These are phyloP conservation scores for Cephalopholis sonnerati DNA, from an alignment of 2,113 vertebrate species.

Conservation along the genomic window DNA sequence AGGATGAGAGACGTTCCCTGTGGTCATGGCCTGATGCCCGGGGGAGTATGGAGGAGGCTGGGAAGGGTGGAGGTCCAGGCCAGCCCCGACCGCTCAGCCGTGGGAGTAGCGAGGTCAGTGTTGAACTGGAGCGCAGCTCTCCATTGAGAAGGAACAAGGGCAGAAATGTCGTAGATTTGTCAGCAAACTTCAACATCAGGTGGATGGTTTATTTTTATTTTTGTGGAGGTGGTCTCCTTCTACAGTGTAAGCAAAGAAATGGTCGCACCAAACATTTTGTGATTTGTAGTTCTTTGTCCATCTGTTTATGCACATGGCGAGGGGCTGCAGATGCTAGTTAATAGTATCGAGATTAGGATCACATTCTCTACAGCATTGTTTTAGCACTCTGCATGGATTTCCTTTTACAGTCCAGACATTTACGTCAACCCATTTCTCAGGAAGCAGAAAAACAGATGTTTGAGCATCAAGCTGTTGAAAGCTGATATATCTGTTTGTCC, in stretches of 20 bases:
- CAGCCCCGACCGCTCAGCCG: constrained; percentile 55
- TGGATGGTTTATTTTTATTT: constrained; percentile 55
- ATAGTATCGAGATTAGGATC: background rate
- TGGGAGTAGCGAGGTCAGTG: constrained; percentile 66
- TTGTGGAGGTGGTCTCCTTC: constrained; percentile 33
- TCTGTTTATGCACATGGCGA: background rate
- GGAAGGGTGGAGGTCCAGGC: constrained; percentile 65
- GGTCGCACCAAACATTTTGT: background rate
- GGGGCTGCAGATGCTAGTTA: constrained; percentile 1
- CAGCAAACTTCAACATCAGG: constrained; percentile 48
- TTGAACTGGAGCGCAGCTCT: constrained; percentile 42
- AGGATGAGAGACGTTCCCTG: constrained; percentile 67
- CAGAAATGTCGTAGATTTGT: constrained; percentile 47
- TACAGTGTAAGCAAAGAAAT: constrained; percentile 22
- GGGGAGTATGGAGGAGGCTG: constrained; percentile 70
- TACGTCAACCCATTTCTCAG: constrained; percentile 12
- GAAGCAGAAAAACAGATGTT: constrained; percentile 23
- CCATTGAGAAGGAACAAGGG: constrained; percentile 55
- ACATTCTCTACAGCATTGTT: background rate
- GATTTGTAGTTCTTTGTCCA: background rate
- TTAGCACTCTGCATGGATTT: background rate
- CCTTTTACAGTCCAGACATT: constrained; percentile 31
- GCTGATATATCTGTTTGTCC: background rate
- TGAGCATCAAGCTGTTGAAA: background rate
- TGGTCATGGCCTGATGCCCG: constrained; percentile 63